These are phyloP conservation scores for Notarius quadriscutis DNA, from an alignment of 2,113 vertebrate species.

Conservation along the genomic window DNA sequence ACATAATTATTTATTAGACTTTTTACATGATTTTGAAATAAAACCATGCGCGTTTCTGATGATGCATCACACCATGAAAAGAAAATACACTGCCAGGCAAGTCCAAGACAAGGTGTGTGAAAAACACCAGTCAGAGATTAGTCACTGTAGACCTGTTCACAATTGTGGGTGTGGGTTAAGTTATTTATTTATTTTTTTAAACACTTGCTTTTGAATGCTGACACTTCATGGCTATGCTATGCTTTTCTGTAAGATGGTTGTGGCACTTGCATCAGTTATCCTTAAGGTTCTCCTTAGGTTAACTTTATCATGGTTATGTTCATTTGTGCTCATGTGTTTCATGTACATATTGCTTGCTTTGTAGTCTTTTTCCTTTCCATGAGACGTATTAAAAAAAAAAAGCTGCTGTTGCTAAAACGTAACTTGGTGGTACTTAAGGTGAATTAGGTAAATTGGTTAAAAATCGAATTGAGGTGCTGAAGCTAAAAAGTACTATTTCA, in stretches of 20 bases:
- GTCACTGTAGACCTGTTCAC: neutral
- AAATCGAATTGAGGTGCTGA: neutral
- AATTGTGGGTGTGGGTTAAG: neutral
- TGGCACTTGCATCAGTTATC: neutral
- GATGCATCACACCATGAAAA: neutral
- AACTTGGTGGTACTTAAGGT: neutral
- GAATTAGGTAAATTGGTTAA: neutral
- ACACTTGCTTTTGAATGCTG: neutral
- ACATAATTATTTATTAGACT: neutral
- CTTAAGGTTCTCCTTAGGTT: neutral
- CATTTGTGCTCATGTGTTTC: neutral
- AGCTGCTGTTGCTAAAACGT: neutral
- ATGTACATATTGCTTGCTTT: neutral
- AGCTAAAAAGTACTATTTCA: neutral
- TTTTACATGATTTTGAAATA: neutral
- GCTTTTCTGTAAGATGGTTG: conserved; percentile 15
- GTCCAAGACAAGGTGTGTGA: neutral
- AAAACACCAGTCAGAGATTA: neutral
- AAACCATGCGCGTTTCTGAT: neutral
- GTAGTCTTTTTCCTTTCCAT: neutral
- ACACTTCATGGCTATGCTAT: conserved; percentile 24
- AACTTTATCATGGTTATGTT: neutral
- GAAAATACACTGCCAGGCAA: neutral
- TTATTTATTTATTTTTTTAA: too few relatives aligned
- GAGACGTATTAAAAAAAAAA: neutral